phyloP scores from a whole-genome alignment of 2,797 vertebrate genomes.

The Vipera ursinii region DNA sequence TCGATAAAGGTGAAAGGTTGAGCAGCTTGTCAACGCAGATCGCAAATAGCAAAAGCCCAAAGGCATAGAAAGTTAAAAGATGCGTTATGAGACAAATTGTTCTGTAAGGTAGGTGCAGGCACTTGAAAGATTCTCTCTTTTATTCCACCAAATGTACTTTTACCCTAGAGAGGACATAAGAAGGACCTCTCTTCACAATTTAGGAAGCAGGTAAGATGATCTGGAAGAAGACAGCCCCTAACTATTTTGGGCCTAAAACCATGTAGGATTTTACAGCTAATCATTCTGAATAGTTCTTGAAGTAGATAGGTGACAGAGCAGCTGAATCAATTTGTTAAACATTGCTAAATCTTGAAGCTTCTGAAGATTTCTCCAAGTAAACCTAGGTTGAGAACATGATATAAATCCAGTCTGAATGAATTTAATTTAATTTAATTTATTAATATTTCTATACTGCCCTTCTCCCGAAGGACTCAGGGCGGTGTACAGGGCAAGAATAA shows the following conservation, averaged over 20 bases:
- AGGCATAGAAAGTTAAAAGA: not conserved
- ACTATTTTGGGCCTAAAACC: not conserved
- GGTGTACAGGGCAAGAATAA: too few relatives aligned
- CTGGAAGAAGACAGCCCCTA: not conserved
- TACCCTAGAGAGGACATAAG: not conserved
- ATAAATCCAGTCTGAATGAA: not conserved
- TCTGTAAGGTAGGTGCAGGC: not conserved
- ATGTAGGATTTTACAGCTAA: not conserved
- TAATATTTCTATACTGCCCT: too few relatives aligned
- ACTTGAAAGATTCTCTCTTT: not conserved
- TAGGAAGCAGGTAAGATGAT: not conserved
- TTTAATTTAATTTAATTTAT: too few relatives aligned
- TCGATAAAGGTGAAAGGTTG: not conserved
- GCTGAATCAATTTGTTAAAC: not conserved
- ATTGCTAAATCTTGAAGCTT: not conserved
- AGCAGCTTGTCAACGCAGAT: not conserved
- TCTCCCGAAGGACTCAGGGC: too few relatives aligned
- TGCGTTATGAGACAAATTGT: not conserved
- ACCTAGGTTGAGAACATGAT: not conserved
- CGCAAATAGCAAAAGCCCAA: not conserved
- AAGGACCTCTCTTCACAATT: not conserved
- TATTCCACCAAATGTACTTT: not conserved
- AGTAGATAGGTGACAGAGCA: not conserved
- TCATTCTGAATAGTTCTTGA: not conserved
- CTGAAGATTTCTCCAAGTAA: not conserved